phyloP scores from a whole-genome alignment of 1,140 invertebrate genomes.

The Wasmannia auropunctata region DNA sequence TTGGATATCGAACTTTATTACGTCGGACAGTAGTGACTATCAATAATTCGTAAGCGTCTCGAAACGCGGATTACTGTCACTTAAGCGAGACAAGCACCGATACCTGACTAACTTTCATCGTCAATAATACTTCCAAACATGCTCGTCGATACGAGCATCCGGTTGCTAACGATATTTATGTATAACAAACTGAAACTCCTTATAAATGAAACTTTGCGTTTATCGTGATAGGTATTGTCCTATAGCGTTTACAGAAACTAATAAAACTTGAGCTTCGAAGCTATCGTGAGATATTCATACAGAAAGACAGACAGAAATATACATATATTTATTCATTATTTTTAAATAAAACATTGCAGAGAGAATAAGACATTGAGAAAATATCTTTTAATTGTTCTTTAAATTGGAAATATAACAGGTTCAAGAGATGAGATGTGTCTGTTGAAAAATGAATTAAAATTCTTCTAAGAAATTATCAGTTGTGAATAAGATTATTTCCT shows the following conservation, averaged over 20 bases:
- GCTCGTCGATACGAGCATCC: neutral
- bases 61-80: neutral
- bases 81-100: neutral
- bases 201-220: neutral
- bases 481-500: no score
- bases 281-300: neutral
- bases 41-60: neutral
- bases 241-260: slow-evolving; percentile 4
- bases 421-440: no score
- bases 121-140: neutral
- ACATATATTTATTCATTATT: neutral
- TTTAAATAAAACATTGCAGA: neutral
- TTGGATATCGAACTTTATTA: neutral
- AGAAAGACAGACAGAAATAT: neutral
- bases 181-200: neutral
- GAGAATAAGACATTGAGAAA: no score
- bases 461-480: no score
- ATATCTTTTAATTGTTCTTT: no score
- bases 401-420: no score
- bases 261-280: slow-evolving; percentile 20
- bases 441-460: no score
- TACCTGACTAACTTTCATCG: neutral
- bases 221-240: neutral
- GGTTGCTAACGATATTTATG: neutral
- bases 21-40: neutral